phyloP scores from a whole-genome alignment of 2,888 invertebrate species.

The Trimorus sp. region DNA sequence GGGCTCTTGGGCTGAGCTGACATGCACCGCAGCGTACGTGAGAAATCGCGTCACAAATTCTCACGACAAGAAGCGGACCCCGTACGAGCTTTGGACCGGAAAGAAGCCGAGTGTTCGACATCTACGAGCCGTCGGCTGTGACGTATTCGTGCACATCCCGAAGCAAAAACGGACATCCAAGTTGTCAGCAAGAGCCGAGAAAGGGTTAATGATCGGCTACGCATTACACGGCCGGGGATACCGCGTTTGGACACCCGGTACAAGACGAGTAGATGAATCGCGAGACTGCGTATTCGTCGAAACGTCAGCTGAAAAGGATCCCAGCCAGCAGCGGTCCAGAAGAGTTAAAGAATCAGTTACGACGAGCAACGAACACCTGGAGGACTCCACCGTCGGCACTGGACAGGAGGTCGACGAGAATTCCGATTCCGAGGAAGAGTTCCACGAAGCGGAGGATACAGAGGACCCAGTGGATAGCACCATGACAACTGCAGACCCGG shows the following conservation, averaged over 20 bases:
- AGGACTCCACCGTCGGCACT: neutral
- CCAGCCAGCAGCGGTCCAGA: neutral
- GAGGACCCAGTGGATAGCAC: neutral
- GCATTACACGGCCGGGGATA: slow-evolving; percentile 35
- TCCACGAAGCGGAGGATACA: neutral
- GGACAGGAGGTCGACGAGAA: neutral
- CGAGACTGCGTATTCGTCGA: slow-evolving; percentile 20
- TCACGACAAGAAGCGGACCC: slow-evolving; percentile 23
- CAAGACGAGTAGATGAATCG: slow-evolving; percentile 25
- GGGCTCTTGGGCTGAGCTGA: slow-evolving; percentile 71
- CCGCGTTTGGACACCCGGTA: slow-evolving; percentile 21
- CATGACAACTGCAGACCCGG: neutral
- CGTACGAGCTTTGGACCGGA: slow-evolving; percentile 36
- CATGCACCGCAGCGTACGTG: slow-evolving; percentile 31
- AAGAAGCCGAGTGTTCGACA: slow-evolving; percentile 35
- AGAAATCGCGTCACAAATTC: slow-evolving; percentile 32
- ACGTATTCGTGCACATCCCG: slow-evolving; percentile 30
- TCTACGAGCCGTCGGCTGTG: slow-evolving; percentile 29
- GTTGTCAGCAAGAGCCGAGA: slow-evolving; percentile 42
- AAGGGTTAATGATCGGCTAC: slow-evolving; percentile 55
- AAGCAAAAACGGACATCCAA: slow-evolving; percentile 43
- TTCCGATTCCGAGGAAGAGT: slow-evolving; percentile 6
- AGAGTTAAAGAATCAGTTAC: neutral
- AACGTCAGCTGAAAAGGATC: neutral
- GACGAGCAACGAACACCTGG: neutral